Evolutionary conservation across 1,140 invertebrate species (phyloP).

Genomic region (Gryon sp.): DNA sequence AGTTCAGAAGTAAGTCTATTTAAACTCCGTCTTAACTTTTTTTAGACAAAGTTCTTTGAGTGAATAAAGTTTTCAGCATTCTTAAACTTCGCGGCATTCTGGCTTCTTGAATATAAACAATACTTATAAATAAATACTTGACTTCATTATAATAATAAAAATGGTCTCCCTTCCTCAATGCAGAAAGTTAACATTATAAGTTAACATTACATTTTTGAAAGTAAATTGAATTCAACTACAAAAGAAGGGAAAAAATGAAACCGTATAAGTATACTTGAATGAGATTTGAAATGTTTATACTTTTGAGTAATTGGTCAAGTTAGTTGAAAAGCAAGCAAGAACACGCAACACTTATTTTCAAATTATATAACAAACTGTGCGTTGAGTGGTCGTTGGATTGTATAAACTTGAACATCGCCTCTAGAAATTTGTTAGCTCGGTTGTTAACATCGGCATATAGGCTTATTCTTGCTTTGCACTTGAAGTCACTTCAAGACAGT

Average conservation of each 20-base stretch:
- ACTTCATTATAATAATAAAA: neutral
- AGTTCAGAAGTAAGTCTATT: conserved; percentile 21
- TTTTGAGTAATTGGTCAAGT: conserved; percentile 37
- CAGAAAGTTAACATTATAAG: no score
- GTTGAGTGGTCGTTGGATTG: conserved; percentile 14
- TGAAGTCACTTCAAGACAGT: conserved; percentile 50
- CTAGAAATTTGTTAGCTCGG: conserved; percentile 39
- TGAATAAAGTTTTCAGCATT: conserved; percentile 17
- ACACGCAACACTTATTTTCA: conserved; percentile 30
- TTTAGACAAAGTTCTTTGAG: conserved; percentile 1
- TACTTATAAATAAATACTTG: neutral
- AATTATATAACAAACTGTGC: conserved; percentile 31
- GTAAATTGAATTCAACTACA: no score
- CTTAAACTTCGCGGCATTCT: conserved; percentile 7
- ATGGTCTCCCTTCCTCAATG: no score
- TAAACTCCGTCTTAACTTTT: conserved; percentile 11
- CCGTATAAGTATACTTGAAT: no score
- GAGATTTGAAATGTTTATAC: no score
- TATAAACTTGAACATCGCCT: conserved; percentile 42
- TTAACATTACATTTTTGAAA: no score
- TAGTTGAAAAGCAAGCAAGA: conserved; percentile 20
- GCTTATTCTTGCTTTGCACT: conserved; percentile 52
- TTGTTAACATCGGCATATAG: conserved; percentile 34
- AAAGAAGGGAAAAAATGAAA: no score
- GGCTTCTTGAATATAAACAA: conserved; percentile 8